A percentile compares a stretch with the other conserved stretches of the same genome.
Evolutionary conservation across 2,797 vertebrate genomes (phyloP).

Genomic region (Enteromius fasciolatus): DNA sequence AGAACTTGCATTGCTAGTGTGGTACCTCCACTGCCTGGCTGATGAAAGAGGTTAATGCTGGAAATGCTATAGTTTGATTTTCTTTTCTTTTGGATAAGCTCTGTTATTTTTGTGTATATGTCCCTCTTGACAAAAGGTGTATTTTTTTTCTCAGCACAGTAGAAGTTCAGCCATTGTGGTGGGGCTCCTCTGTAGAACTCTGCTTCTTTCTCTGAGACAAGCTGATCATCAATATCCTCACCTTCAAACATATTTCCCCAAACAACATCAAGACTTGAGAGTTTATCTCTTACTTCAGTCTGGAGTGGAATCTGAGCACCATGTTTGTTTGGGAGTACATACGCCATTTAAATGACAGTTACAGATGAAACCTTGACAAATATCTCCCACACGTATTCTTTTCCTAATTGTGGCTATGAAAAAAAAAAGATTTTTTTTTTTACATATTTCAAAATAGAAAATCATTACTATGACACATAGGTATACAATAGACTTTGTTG

Average conservation of each 20-base stretch:
- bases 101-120: slow-evolving; percentile 5
- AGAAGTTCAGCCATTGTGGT: slow-evolving; percentile 51
- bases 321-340: not conserved
- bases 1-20: slow-evolving; percentile 55
- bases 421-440: not conserved
- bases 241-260: slow-evolving; percentile 21
- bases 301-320: not conserved
- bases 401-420: not conserved
- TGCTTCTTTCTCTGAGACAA: not conserved
- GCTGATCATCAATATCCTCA: not conserved
- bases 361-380: not conserved
- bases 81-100: not conserved
- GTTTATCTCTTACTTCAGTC: not conserved
- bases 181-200: slow-evolving; percentile 53
- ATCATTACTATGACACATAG: not conserved
- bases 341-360: not conserved
- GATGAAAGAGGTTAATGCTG: slow-evolving; percentile 38
- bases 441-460: not conserved
- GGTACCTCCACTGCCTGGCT: slow-evolving; percentile 50
- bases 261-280: slow-evolving; percentile 29
- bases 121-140: slow-evolving; percentile 36
- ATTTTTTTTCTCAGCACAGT: slow-evolving; percentile 25
- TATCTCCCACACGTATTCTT: not conserved
- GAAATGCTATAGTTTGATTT: not conserved
- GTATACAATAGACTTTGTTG: too few relatives aligned